Base-by-base conservation (phyloP, 2,888 invertebrate genomes). In the Leucoptera coffeella region DNA sequence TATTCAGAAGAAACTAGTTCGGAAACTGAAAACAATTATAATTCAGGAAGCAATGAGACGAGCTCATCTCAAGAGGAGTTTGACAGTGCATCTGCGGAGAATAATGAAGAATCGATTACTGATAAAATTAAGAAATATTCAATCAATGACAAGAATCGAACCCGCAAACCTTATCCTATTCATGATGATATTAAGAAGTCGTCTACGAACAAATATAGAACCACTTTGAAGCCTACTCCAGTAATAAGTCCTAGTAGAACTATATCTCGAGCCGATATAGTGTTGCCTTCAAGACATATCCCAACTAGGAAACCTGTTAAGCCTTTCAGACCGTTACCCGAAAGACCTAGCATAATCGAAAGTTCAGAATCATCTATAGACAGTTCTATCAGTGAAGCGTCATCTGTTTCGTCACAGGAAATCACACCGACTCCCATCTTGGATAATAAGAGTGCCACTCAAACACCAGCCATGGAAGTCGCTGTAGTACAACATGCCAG, bases 311-410 rank as follows among this genome's bases (percentile, higher is more conserved):
- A 61, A 29, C 45, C 53, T 29, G 32, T 56, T 19, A 47, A 43
- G 29, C 36, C 47, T 15, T 34, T 50, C 4, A n/a, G n/a, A n/a
- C n/a, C n/a, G n/a, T 25, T 40, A 13, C 36, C 47, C 25, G 32
- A 39, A 22, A 38, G 49, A 12, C 42, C 54, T 15, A 54, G 43
- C 37, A 35, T 61, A 3, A 57, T 69, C 33, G 64, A 69, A 44
- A 65, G 69, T 35, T 69, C 69, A 8, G 69, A 69, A 42, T 42
- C 52, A 13, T 43, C 49, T 5, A 32, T 59, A 8, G 57, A 61
- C 12, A n/a, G n/a, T n/a, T n/a, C n/a, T n/a, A n/a, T n/a, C n/a
- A n/a, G n/a, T n/a, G n/a, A n/a, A n/a, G n/a, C n/a, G n/a, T n/a
- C n/a, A n/a, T n/a, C n/a, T n/a, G n/a, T n/a, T n/a, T n/a, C n/a